phyloP scores from a whole-genome alignment of 2,797 vertebrate species.

The Numenius phaeopus region DNA sequence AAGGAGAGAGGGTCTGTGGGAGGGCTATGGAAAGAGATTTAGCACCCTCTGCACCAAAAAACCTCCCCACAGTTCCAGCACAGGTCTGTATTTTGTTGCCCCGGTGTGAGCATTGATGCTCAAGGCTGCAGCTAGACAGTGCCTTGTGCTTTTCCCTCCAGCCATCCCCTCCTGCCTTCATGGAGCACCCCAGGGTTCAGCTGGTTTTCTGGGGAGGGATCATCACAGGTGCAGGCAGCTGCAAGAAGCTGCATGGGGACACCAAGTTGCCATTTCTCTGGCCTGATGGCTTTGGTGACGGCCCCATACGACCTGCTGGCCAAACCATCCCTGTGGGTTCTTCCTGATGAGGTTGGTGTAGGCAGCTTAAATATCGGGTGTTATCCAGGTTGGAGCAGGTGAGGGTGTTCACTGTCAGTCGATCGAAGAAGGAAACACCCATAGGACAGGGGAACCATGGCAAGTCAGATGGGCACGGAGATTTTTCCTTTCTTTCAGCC shows the following conservation, averaged over 20 bases:
- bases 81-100: neutral
- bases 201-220: accelerated
- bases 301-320: neutral
- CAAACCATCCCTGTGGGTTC: neutral
- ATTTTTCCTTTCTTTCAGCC: neutral
- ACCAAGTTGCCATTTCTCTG: neutral
- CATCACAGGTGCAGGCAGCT: accelerated
- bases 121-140: neutral
- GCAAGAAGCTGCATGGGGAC: neutral
- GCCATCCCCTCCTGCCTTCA: neutral
- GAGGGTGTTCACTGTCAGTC: accelerated
- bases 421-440: neutral
- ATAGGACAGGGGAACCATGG: neutral
- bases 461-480: neutral
- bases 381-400: neutral
- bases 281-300: neutral
- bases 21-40: neutral
- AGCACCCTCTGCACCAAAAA: neutral
- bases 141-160: neutral
- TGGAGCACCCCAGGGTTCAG: neutral
- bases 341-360: neutral
- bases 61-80: neutral
- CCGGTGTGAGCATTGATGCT: neutral
- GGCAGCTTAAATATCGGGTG: neutral
- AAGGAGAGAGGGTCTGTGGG: neutral